Evolutionary conservation across 2,888 invertebrate genomes (phyloP).

Genomic region (Hecatera dysodea): DNA sequence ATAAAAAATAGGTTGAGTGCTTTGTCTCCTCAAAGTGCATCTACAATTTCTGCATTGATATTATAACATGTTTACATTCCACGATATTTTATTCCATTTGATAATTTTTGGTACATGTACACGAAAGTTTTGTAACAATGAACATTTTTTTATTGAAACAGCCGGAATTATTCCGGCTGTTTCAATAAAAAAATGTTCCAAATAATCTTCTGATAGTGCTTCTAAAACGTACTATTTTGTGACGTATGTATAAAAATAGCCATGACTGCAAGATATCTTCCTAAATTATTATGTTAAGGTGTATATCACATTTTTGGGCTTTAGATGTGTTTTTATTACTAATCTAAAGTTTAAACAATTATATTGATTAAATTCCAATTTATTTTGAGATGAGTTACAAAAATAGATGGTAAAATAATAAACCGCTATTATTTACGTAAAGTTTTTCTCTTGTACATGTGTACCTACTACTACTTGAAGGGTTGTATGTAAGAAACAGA

Average conservation of each 20-base stretch:
- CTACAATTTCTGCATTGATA: constrained; percentile 44
- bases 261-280: constrained; percentile 48
- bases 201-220: constrained; percentile 33
- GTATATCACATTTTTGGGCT: constrained; percentile 24
- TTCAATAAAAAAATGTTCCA: constrained; percentile 31
- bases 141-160: no score
- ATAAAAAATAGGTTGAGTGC: constrained; percentile 6
- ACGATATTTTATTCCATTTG: constrained; percentile 53
- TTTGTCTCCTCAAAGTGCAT: constrained; percentile 23
- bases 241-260: constrained; percentile 25
- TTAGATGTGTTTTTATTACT: constrained; percentile 35
- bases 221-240: constrained; percentile 43
- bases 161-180: constrained; percentile 33
- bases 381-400: constrained; percentile 17
- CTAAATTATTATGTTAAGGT: constrained; percentile 24
- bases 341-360: constrained; percentile 13
- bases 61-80: constrained; percentile 56
- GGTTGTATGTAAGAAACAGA: constrained; percentile 44
- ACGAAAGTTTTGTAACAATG: constrained; percentile 31
- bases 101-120: constrained; percentile 45
- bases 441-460: constrained; percentile 19
- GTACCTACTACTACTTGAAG: constrained; percentile 39
- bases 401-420: not conserved
- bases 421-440: constrained; percentile 14
- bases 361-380: constrained; percentile 12